Evolutionary conservation across 2,113 vertebrate genomes (phyloP), one percentile per base, ranked within the genome.

Genomic region (Dipodomys merriami): DNA sequence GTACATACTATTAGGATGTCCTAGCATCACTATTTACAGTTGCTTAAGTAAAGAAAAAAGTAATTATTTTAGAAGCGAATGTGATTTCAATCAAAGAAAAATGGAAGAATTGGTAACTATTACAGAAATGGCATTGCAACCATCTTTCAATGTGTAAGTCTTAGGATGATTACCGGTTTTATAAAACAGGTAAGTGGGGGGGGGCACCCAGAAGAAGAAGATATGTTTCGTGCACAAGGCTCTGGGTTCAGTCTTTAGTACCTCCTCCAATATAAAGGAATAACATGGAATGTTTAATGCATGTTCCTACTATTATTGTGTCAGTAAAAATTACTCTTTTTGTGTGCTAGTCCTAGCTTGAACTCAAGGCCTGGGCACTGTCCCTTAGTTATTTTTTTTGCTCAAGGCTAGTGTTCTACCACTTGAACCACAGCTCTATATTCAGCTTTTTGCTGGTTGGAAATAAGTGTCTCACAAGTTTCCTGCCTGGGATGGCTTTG

Each of bases 71-170:
- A 81, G n/a, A 93, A 73, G 29, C 53, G 69, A 79, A 82, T 4
- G 29, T 83, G 20, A 92, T 88, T 92, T 68, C 30, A 92, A 83
- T 3, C 19, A 88, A 57, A 79, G 79, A 88, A 92, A 88, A 86
- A 79, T 18, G 23, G 71, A 83, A 65, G 77, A 49, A 23, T 53
- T 68, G 64, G 7, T 60, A 15, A 39, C 6, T 33, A 35, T 62
- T 83, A 57, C 0, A 84, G 77, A 89, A 76, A 68, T 1, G 33
- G 73, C 39, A 15, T 30, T 77, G 30, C 20, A 20, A 44, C 33
- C 46, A 44, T 7, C n/a, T n/a, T 27, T 20, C 7, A 22, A n/a
- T 79, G 22, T 57, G 1, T 27, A 68, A 69, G 22, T 69, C 67
- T 35, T 46, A 46, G n/a, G 25, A 73, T 25, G 27, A 82, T 11